These are phyloP conservation scores for Cotesia chilonis DNA, from an alignment of 1,140 invertebrate genomes.

Conservation along the genomic window DNA sequence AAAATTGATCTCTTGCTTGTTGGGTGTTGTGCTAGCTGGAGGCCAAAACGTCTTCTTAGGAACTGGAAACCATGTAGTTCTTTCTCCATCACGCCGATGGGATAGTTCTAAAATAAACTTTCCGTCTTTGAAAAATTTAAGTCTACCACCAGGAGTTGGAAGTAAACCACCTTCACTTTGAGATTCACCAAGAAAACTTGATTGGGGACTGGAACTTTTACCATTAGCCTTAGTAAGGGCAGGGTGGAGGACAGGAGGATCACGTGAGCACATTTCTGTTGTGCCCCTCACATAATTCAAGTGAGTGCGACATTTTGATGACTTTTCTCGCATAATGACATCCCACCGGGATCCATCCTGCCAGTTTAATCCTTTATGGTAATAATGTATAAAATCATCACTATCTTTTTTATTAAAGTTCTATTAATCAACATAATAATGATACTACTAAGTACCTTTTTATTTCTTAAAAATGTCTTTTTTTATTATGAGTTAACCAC, in stretches of 20 bases:
- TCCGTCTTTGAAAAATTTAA: constrained; percentile 78
- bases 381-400: constrained; percentile 19
- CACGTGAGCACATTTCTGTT: constrained; percentile 65
- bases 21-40: constrained; percentile 72
- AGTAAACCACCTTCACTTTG: constrained; percentile 50
- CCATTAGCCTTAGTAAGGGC: constrained; percentile 62
- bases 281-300: constrained; percentile 63
- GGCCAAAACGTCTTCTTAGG: constrained; percentile 87
- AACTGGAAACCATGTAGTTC: constrained; percentile 85
- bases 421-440: neutral
- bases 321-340: constrained; percentile 65
- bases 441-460: constrained; percentile 3
- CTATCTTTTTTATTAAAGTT: neutral
- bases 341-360: constrained; percentile 60
- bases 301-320: constrained; percentile 64
- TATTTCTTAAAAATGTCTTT: constrained; percentile 21
- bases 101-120: constrained; percentile 88
- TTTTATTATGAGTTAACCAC: constrained; percentile 21
- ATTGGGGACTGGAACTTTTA: constrained; percentile 60
- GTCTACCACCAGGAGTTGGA: constrained; percentile 65
- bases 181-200: constrained; percentile 51
- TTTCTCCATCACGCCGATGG: constrained; percentile 80
- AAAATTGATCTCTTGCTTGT: constrained; percentile 71
- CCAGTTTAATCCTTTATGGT: constrained; percentile 56
- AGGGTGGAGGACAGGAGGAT: constrained; percentile 61